Evolutionary conservation across 2,888 invertebrate species (phyloP), one percentile per base, ranked within the genome.

Genomic region (Drosophila quinaria): DNA sequence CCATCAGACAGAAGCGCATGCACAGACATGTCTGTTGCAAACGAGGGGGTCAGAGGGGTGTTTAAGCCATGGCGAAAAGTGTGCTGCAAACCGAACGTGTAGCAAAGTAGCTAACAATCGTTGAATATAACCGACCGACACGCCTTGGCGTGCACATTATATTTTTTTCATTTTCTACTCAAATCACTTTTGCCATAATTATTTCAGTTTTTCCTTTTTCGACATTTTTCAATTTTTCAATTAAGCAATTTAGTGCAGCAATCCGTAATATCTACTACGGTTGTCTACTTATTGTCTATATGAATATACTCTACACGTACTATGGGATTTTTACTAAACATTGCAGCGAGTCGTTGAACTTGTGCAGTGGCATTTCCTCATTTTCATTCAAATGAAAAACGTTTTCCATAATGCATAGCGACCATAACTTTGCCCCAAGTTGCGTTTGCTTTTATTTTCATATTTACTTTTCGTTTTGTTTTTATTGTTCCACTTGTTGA

Each of bases 151-250:
- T 84, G 83, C 70, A 51, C 64, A 74, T 74, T 82, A 72, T 61
- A 82, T 85, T 80, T 70, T 67, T 50, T 41, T 41, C 22, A 37
- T 2, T 50, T 50, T 22, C 33, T 42, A 54, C 59, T 70, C 52
- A 81, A 83, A 80, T 83, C 67, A 70, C 63, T 71, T 80, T 78
- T 76, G 82, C 70, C 66, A 70, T 81, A 85, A 81, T 88, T 86
- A 69, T 83, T 78, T 73, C 50, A 60, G 39, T 71, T 81, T 69
- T 54, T 61, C 41, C 46, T 49, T 50, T 70, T 63, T 63, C 55
- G 33, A 46, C 44, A 50, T 65, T 80, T 70, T 88, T 87, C 83
- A 66, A 77, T 83, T 83, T 88, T 67, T 68, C 77, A 86, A 87
- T 86, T 87, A 81, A 87, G 89, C 87, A 89, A 85, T 84, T 84